Conservation (phyloP, 2,113 vertebrate species). For the Leucoraja erinaceus region DNA sequence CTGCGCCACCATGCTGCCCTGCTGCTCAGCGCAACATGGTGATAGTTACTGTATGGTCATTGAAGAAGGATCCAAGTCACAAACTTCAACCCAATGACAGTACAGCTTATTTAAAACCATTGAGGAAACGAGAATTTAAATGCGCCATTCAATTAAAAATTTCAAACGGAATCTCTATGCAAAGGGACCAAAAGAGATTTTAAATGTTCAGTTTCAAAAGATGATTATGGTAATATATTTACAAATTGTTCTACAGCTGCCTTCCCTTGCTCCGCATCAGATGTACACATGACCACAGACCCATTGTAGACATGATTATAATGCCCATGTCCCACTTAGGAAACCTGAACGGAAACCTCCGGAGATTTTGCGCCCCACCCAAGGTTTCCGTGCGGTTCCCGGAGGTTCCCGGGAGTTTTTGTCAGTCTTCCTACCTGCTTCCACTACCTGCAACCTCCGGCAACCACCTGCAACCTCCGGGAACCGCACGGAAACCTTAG, state of each 20-base stretch:
- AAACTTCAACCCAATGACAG: neutral
- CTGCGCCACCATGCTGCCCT: too few relatives aligned
- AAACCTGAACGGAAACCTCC: too few relatives aligned
- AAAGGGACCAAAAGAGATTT: slow-evolving; percentile 8
- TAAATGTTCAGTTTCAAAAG: neutral
- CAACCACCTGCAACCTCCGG: too few relatives aligned
- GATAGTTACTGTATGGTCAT: neutral
- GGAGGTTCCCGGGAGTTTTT: too few relatives aligned
- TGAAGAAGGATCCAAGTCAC: neutral
- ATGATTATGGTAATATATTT: neutral
- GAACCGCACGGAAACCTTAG: too few relatives aligned
- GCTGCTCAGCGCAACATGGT: neutral
- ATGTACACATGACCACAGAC: neutral
- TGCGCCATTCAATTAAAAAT: neutral
- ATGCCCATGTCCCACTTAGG: too few relatives aligned
- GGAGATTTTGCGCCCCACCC: too few relatives aligned
- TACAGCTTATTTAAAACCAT: neutral
- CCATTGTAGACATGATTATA: neutral
- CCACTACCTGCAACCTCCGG: too few relatives aligned
- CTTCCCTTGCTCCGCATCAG: neutral
- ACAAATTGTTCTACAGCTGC: neutral
- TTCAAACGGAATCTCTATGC: neutral
- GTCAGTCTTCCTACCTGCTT: too few relatives aligned
- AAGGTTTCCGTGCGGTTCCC: too few relatives aligned
- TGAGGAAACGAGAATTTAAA: neutral